Evolutionary conservation across 1,140 invertebrate genomes (phyloP).

Genomic region (Phthorimaea operculella): DNA sequence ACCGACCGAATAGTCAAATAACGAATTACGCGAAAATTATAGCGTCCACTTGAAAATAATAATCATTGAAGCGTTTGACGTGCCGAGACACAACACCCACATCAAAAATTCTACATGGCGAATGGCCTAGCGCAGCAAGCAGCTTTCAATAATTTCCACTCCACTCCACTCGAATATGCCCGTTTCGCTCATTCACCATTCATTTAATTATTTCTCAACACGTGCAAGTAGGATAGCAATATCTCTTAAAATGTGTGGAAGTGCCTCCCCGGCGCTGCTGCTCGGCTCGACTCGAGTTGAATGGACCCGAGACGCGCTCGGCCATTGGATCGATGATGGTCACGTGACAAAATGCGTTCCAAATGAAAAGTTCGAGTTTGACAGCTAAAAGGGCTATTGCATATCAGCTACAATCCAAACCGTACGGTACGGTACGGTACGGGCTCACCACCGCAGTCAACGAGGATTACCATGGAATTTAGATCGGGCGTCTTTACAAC

Average conservation of each 20-base stretch:
- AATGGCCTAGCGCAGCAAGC: conserved; percentile 54
- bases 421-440: too few relatives aligned
- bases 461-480: too few relatives aligned
- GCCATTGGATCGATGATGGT: conserved; percentile 67
- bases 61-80: conserved; percentile 67
- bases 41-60: conserved; percentile 64
- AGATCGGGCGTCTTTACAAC: too few relatives aligned
- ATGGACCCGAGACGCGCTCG: conserved; percentile 68
- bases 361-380: too few relatives aligned
- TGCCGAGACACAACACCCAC: conserved; percentile 66
- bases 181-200: conserved; percentile 65
- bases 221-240: conserved; percentile 50
- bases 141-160: conserved; percentile 64
- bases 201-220: conserved; percentile 66
- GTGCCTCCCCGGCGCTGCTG: conserved; percentile 60
- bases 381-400: too few relatives aligned
- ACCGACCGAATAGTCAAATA: conserved; percentile 33
- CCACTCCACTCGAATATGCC: conserved; percentile 54
- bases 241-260: conserved; percentile 63
- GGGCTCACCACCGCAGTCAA: too few relatives aligned
- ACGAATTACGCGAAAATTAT: conserved; percentile 49
- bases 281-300: conserved; percentile 58
- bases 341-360: conserved; percentile 50
- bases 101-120: conserved; percentile 67
- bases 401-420: too few relatives aligned